Evolutionary conservation across 2,797 vertebrate genomes (phyloP).

Genomic region (Anguilla anguilla): DNA sequence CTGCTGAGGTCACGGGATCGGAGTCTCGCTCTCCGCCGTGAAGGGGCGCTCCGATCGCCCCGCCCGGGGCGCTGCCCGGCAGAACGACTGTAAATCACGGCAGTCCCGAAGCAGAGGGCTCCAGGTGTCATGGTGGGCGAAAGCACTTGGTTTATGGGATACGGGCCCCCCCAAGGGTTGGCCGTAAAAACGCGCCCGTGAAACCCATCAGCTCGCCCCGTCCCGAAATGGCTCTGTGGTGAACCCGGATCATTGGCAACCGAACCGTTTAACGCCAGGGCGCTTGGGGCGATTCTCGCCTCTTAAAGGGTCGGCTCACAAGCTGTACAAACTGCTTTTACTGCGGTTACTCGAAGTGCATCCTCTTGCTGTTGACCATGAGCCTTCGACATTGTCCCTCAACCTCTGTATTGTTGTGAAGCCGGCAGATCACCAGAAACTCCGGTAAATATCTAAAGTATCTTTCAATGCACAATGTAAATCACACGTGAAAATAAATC

Average conservation of each 20-base stretch:
- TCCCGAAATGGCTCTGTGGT: background rate
- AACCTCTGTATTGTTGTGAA: too few relatives aligned
- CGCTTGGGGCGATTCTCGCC: too few relatives aligned
- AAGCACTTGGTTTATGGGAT: background rate
- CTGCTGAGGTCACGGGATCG: background rate
- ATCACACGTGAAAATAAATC: too few relatives aligned
- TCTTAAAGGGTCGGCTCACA: too few relatives aligned
- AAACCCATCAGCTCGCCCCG: background rate
- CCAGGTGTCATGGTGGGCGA: background rate
- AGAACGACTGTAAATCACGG: background rate
- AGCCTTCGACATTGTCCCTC: too few relatives aligned
- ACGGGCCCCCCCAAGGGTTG: background rate
- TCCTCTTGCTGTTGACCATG: too few relatives aligned
- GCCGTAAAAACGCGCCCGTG: background rate
- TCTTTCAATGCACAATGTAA: too few relatives aligned
- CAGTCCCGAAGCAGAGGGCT: background rate
- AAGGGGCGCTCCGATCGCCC: slow-evolving; percentile 1
- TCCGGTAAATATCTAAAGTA: too few relatives aligned
- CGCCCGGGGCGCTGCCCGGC: background rate
- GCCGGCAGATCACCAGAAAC: too few relatives aligned
- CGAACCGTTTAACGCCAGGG: too few relatives aligned
- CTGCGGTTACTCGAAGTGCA: too few relatives aligned
- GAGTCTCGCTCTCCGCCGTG: background rate
- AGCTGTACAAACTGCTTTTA: too few relatives aligned
- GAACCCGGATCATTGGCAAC: background rate